Evolutionary conservation across 2,113 vertebrate species (phyloP).

Genomic region (Ceyx cyanopectus): DNA sequence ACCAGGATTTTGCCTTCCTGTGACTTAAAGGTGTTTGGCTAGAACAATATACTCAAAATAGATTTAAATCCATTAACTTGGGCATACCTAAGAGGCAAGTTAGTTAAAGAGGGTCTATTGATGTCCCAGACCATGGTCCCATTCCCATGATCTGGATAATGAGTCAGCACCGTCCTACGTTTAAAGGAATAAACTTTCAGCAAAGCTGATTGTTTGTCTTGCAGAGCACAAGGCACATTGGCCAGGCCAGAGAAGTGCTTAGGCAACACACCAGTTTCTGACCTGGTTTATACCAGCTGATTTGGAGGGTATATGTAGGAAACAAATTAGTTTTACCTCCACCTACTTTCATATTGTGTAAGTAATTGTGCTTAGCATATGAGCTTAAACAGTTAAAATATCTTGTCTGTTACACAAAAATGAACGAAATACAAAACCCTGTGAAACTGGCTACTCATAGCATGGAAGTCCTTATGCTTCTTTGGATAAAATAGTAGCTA

Average conservation of each 20-base stretch:
- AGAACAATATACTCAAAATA: not conserved
- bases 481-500: no score
- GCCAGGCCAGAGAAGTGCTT: no score
- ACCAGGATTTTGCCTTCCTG: not conserved
- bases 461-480: no score
- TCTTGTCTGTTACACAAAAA: not conserved
- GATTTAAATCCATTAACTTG: not conserved
- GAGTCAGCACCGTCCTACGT: not conserved
- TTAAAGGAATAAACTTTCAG: not conserved
- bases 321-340: not conserved
- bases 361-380: not conserved
- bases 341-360: not conserved
- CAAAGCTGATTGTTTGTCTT: not conserved
- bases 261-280: fast-evolving
- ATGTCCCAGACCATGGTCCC: no score
- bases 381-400: not conserved
- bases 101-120: not conserved
- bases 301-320: fast-evolving
- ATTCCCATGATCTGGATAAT: not conserved
- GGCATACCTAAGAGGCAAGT: not conserved
- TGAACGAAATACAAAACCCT: not conserved
- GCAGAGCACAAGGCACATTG: fast-evolving
- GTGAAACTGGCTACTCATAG: not conserved
- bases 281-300: not conserved
- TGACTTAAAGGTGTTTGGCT: not conserved